phyloP scores from a whole-genome alignment of 2,888 invertebrate species.

The Limenitis arthemis region DNA sequence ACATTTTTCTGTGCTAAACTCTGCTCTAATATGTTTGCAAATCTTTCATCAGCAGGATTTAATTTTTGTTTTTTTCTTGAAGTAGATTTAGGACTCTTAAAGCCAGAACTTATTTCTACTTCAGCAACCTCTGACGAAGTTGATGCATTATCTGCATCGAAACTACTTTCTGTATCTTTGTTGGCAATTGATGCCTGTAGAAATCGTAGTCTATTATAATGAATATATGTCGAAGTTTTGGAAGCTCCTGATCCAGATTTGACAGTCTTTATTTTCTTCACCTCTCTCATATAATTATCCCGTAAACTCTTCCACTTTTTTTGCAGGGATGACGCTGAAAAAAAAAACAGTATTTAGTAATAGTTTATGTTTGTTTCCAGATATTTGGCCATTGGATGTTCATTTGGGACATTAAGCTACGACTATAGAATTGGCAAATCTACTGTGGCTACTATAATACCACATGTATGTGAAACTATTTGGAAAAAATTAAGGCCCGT shows the following conservation, averaged over 20 bases:
- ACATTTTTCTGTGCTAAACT: constrained; percentile 24
- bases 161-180: constrained; percentile 23
- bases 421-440: constrained; percentile 26
- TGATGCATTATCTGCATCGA: constrained; percentile 15
- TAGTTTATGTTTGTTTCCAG: constrained; percentile 18
- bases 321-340: constrained; percentile 21
- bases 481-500: constrained; percentile 24
- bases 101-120: constrained; percentile 21
- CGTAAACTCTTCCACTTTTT: constrained; percentile 26
- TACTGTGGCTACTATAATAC: constrained; percentile 24
- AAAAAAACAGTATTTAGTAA: constrained; percentile 22
- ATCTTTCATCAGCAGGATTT: constrained; percentile 25
- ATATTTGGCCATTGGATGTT: constrained; percentile 26
- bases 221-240: constrained; percentile 21
- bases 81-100: constrained; percentile 15
- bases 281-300: constrained; percentile 24
- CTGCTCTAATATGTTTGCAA: constrained; percentile 25
- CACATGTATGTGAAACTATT: constrained; percentile 26
- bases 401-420: constrained; percentile 26
- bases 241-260: constrained; percentile 27
- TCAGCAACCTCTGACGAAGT: constrained; percentile 24
- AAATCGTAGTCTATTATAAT: constrained; percentile 25
- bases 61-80: constrained; percentile 24
- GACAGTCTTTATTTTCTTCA: constrained; percentile 20
- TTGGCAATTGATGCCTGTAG: constrained; percentile 18